Conservation (phyloP, 2,113 vertebrate genomes). For the Gulo gulo region DNA sequence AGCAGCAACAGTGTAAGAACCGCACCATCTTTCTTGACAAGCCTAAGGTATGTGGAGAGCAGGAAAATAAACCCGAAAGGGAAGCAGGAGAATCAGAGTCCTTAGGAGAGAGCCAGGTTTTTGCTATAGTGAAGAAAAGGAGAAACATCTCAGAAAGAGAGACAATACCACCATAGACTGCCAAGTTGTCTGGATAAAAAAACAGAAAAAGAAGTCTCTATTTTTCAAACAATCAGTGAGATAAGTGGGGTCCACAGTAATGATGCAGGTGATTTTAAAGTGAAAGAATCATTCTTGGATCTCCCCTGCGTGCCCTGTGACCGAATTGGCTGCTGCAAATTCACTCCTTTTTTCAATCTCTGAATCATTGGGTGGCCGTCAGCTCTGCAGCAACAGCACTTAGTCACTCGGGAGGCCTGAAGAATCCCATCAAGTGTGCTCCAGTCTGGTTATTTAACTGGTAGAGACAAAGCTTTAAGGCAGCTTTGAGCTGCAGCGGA, state of each 20-base stretch:
- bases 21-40: background rate
- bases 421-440: background rate
- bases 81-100: background rate
- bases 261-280: background rate
- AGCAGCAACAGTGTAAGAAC: background rate
- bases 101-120: background rate
- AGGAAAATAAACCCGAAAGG: background rate
- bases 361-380: background rate
- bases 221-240: conserved; percentile 14
- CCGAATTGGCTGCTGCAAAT: background rate
- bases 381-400: background rate
- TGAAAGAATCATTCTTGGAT: background rate
- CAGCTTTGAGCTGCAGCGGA: background rate
- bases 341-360: background rate
- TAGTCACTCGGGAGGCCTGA: background rate
- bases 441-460: background rate
- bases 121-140: background rate
- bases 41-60: background rate
- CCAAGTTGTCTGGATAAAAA: background rate
- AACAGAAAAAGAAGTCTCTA: background rate
- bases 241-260: background rate
- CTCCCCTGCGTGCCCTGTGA: background rate
- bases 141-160: conserved; percentile 28
- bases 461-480: conserved; percentile 7
- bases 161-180: background rate